These are phyloP conservation scores for Lordiphosa fenestrarum DNA, from an alignment of 2,888 invertebrate genomes.

Conservation along the genomic window DNA sequence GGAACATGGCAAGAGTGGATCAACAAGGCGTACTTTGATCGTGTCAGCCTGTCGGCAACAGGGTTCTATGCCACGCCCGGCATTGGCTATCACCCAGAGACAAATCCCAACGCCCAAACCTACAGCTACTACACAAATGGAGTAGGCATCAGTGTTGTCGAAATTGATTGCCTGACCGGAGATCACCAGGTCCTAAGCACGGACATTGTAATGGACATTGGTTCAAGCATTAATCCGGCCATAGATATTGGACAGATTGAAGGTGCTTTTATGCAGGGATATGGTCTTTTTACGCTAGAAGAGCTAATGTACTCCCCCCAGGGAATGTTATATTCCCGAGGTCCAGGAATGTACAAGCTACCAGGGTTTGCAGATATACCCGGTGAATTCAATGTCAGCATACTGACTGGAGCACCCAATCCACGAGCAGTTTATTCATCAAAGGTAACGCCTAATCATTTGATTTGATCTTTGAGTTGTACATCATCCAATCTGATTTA, in stretches of 20 bases:
- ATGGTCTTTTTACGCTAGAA: conserved; percentile 5
- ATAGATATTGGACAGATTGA: conserved; percentile 13
- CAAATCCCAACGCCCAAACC: not conserved
- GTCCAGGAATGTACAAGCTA: conserved; percentile 6
- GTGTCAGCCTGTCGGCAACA: not conserved
- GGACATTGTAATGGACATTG: conserved; percentile 9
- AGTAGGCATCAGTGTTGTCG: not conserved
- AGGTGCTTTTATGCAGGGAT: conserved; percentile 7
- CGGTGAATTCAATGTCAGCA: not conserved
- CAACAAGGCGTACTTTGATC: not conserved
- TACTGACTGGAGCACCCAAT: conserved; percentile 34
- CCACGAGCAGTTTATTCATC: conserved; percentile 96
- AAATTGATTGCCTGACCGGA: conserved; percentile 5
- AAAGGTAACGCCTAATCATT: conserved; percentile 84
- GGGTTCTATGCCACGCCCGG: conserved; percentile 1
- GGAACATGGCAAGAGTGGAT: not conserved
- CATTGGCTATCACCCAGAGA: not conserved
- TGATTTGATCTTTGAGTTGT: too few species aligned
- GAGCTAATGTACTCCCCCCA: conserved; percentile 4
- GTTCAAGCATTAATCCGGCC: conserved; percentile 2
- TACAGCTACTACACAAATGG: conserved; percentile 9
- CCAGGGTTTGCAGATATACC: not conserved
- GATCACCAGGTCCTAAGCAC: conserved; percentile 3
- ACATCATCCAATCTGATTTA: not conserved
- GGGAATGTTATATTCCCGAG: conserved; percentile 1